Evolutionary conservation across 2,797 vertebrate genomes (phyloP).

Genomic region (Sebastes taczanowskii): DNA sequence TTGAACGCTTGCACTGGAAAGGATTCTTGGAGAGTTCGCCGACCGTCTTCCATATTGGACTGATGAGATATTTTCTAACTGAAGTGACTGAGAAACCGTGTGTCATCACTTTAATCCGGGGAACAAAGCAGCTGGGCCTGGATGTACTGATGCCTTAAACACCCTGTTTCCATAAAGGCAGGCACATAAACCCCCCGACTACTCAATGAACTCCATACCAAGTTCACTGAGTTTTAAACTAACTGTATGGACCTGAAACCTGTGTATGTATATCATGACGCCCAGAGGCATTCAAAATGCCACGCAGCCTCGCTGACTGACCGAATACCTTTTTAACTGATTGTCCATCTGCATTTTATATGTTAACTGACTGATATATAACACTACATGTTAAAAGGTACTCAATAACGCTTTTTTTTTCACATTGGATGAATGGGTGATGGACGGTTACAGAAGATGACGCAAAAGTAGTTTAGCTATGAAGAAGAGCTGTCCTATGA

Average conservation of each 20-base stretch:
- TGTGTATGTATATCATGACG: slow-evolving; percentile 62
- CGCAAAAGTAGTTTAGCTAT: slow-evolving; percentile 46
- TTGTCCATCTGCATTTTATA: slow-evolving; percentile 48
- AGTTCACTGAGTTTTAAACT: slow-evolving; percentile 63
- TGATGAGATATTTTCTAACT: slow-evolving; percentile 43
- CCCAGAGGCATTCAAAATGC: slow-evolving; percentile 61
- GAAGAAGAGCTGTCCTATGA: slow-evolving; percentile 45
- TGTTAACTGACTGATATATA: slow-evolving; percentile 59
- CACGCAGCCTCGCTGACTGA: slow-evolving; percentile 60
- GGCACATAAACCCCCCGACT: slow-evolving; percentile 69
- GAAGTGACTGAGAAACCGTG: slow-evolving; percentile 36
- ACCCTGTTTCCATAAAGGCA: slow-evolving; percentile 77
- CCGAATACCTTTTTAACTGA: slow-evolving; percentile 63
- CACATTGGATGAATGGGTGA: slow-evolving; percentile 45
- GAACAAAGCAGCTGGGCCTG: slow-evolving; percentile 44
- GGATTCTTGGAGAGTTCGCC: slow-evolving; percentile 70
- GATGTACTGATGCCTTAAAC: slow-evolving; percentile 80
- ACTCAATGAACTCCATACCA: slow-evolving; percentile 63
- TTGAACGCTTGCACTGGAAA: slow-evolving; percentile 83
- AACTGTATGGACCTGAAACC: slow-evolving; percentile 56
- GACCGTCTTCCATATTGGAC: slow-evolving; percentile 65
- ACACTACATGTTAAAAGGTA: slow-evolving; percentile 68
- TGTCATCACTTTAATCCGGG: slow-evolving; percentile 35
- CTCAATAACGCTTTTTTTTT: slow-evolving; percentile 63
- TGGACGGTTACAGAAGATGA: slow-evolving; percentile 38